phyloP scores from a whole-genome alignment of 2,113 vertebrate genomes.

The Melanostigma gelatinosum region DNA sequence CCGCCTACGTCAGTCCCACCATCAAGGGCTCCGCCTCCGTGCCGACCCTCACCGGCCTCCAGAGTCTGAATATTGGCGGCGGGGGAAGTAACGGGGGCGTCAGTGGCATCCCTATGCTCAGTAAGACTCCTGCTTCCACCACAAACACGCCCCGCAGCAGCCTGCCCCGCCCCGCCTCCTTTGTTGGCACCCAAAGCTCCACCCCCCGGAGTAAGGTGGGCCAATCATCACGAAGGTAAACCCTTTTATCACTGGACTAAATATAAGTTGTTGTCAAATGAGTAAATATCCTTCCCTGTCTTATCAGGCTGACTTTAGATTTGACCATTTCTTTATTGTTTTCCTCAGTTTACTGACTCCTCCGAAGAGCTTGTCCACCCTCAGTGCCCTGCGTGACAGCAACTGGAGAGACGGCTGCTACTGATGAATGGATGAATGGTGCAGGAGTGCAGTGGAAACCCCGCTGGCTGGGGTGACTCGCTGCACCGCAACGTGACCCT shows the following conservation, averaged over 20 bases:
- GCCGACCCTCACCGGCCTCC: conserved; percentile 79
- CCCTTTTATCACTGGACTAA: not conserved
- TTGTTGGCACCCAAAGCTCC: conserved; percentile 59
- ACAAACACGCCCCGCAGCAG: conserved; percentile 80
- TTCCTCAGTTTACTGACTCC: conserved; percentile 89
- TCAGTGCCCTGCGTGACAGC: conserved; percentile 89
- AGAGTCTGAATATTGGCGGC: conserved; percentile 78
- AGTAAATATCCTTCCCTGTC: not conserved
- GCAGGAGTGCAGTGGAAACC: conserved; percentile 67
- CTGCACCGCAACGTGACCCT: conserved; percentile 5
- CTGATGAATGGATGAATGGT: conserved; percentile 60
- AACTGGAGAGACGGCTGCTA: conserved; percentile 95
- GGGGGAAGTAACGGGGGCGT: conserved; percentile 74
- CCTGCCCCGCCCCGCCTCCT: conserved; percentile 86
- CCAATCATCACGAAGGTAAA: conserved; percentile 90
- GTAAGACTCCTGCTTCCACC: conserved; percentile 84
- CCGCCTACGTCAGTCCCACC: conserved; percentile 93
- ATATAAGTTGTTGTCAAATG: not conserved
- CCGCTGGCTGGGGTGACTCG: conserved; percentile 87
- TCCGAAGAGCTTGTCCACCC: conserved; percentile 90
- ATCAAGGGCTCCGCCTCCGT: conserved; percentile 83
- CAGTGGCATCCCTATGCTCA: conserved; percentile 88
- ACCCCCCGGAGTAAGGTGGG: conserved; percentile 84
- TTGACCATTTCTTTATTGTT: not conserved
- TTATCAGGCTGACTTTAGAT: not conserved